Base-by-base conservation (phyloP, 2,888 invertebrate genomes). In the Yponomeuta evonymella region DNA sequence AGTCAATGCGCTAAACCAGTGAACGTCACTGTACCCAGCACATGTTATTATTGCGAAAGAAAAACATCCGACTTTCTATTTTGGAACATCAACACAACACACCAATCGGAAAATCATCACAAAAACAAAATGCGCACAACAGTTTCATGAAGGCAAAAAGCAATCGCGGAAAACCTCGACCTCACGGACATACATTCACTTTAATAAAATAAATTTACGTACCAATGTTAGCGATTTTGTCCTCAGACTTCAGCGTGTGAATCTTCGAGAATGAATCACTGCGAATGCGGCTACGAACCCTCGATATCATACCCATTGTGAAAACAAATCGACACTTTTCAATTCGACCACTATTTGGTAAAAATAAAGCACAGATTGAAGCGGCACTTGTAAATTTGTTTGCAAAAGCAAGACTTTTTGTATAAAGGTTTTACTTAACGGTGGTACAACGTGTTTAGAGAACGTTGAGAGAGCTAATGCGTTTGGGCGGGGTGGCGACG, bases 141-240 rank as follows among this genome's bases (percentile, higher is more conserved):
- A 58, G 12, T 12, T 12, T 58, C 51, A 15, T 58, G 51, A 58
- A 43, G 15, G 51, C 15, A 58, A 58, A 58, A 58, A 58, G 15
- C 15, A 12, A 58, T 58, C 15, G 15, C 51, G 51, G 51, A 58
- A 58, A 58, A 58, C 51, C 51, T 58, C 51, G 51, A 58, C 51
- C 51, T 15, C 15, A 58, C 15, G 12, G 51, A 15, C 15, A 58
- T 12, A 15, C 51, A 15, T 58, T 43, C 8, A 43, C 9, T 8
- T 8, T 43, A 5, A 8, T 58, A 58, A 58, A 58, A 58, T 58
- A 0, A 10, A 15, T 64, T 12, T n/a, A 85, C 91, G 81, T 83
- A 95, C 95, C 94, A 75, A 94, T 95, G 83, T 95, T 95, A 8
- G 95, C 95, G 72, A 95, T 95, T 89, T 94, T 95, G 78, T 95